Evolutionary conservation across 2,797 vertebrate genomes (phyloP).

Genomic region (Vipera ursinii): DNA sequence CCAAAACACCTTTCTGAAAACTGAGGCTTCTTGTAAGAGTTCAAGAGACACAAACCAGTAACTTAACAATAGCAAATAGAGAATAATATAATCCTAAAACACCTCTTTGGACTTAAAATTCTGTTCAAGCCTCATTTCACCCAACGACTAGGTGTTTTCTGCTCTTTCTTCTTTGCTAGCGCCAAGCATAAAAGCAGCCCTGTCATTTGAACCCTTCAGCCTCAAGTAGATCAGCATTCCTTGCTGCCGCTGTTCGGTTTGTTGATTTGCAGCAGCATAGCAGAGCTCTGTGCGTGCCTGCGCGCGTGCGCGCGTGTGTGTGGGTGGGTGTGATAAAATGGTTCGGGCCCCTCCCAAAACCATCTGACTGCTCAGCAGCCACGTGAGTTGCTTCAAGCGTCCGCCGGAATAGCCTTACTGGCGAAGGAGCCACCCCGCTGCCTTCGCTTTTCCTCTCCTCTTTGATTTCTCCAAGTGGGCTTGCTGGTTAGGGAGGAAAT

Average conservation of each 20-base stretch:
- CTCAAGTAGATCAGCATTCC: neutral
- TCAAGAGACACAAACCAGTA: neutral
- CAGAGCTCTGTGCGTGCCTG: neutral
- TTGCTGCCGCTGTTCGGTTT: neutral
- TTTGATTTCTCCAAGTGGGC: slow-evolving; percentile 14
- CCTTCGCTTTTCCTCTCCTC: neutral
- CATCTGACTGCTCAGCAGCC: neutral
- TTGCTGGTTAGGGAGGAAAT: slow-evolving; percentile 4
- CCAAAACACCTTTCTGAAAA: neutral
- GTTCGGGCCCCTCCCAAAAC: neutral
- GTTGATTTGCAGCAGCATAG: neutral
- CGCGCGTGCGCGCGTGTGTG: no score
- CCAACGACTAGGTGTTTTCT: neutral
- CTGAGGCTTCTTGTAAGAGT: neutral
- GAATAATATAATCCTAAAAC: neutral
- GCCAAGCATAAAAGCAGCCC: neutral
- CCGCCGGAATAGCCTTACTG: neutral
- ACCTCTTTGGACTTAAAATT: neutral
- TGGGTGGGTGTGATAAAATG: neutral
- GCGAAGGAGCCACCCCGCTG: neutral
- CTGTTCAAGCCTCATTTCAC: neutral
- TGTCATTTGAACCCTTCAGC: neutral
- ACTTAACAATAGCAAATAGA: slow-evolving; percentile 7
- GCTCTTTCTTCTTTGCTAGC: neutral
- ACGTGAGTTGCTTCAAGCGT: neutral